Evolutionary conservation across 2,797 vertebrate species (phyloP).

Genomic region (Tolypeutes matacus): DNA sequence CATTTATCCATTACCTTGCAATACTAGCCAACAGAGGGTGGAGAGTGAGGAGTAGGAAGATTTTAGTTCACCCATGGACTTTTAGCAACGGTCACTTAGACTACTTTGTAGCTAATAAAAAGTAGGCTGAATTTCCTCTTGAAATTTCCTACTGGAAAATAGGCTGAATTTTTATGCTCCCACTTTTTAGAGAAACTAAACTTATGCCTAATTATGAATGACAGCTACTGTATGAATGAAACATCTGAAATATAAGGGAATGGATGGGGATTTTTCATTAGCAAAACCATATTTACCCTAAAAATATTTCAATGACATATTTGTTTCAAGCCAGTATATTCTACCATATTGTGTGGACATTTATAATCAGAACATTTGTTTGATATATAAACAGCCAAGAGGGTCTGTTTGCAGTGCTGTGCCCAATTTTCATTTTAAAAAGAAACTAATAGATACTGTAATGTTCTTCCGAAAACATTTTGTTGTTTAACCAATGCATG

Average conservation of each 20-base stretch:
- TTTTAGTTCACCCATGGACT: background rate
- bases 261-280: conserved; percentile 24
- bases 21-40: background rate
- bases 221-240: conserved; percentile 18
- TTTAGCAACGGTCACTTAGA: background rate
- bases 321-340: conserved; percentile 11
- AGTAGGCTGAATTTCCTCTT: background rate
- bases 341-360: background rate
- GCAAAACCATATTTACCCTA: conserved; percentile 30
- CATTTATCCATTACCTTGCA: background rate
- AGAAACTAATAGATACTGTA: background rate
- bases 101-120: conserved; percentile 24
- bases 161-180: background rate
- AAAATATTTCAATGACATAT: conserved; percentile 59
- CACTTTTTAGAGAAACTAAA: conserved; percentile 43
- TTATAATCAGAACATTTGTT: conserved; percentile 53
- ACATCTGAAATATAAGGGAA: conserved; percentile 53
- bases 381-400: conserved; percentile 22
- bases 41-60: background rate
- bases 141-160: conserved; percentile 47
- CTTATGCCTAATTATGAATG: conserved; percentile 44
- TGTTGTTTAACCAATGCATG: background rate
- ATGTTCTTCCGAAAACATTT: conserved; percentile 26
- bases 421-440: conserved; percentile 6
- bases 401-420: background rate